Base-by-base conservation (phyloP, 2,113 vertebrate genomes). In the Hiodon tergisus region DNA sequence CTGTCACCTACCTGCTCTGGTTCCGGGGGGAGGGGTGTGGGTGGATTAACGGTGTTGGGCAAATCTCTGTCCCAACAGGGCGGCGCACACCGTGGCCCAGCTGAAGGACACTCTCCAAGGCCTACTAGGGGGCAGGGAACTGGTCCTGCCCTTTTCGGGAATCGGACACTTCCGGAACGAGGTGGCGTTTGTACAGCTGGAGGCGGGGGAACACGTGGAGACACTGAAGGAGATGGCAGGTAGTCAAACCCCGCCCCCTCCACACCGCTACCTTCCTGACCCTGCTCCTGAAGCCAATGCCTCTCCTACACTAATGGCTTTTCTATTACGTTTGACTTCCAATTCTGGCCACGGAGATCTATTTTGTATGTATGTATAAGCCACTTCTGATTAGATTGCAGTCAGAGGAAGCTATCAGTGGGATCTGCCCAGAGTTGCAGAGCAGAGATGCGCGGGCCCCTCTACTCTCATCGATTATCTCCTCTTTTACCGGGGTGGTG, bases 111-210 rank as follows among this genome's bases (percentile, higher is more conserved):
- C 83, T 76, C 75, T 99, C 80, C 91, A 88, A 60, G 83, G 93
- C 75, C 86, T 95, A 72, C 89, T 98, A 72, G 86, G 87, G 83
- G 94, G 93, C 86, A 88, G 81, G 84, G 83, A 76, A 0, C 82
- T 97, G 84, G 76, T 87, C 82, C 88, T 98, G 78, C 91, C 93
- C 75, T 97, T 99, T 90, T 87, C 87, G 70, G 95, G 95, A 67
- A 85, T 95, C 57, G 87, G 87, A 83, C 92, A 95, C 81, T 99
- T 98, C 81, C 86, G 75, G 85, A 91, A 93, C 89, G 92, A 97
- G 88, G 91, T 99, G 90, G 94, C 87, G 81, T 99, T 96, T 88
- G 92, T 94, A 76, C 91, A 89, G 77, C 78, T 98, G 81, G 80
- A 82, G 53, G 89, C 91, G 8, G 93, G 93, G 77, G 89, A 90